Evolutionary conservation across 1,140 invertebrate species (phyloP), one percentile per base, ranked within the genome.

Genomic region (Cydia fagiglandana): DNA sequence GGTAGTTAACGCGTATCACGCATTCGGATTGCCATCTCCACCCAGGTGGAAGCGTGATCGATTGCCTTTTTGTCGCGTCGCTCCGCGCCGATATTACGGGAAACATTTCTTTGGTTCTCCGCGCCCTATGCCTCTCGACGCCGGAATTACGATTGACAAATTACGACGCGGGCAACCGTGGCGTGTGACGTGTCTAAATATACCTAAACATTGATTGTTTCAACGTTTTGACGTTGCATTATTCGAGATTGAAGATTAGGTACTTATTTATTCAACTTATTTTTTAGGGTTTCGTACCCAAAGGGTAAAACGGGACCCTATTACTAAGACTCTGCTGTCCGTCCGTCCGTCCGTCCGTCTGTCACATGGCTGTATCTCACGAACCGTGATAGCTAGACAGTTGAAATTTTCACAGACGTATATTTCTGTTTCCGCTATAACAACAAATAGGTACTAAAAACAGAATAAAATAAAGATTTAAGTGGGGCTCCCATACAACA

Each of bases 1-100:
- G 74, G 78, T 83, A 84, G 80, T 83, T 84, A 84, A 84, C 79
- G 81, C 83, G 79, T 84, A 81, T 81, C 81, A 83, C 80, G 83
- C 80, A 81, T 83, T 83, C 70, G 81, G 80, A 81, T 84, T 81
- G 79, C 79, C 78, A 75, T 74, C 79, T 81, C 79, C 80, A 77
- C 64, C 79, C 83, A 84, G 83, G 83, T 84, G 81, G 80, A 81
- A 79, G 78, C 73, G 79, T 83, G 83, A 84, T 84, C 81, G 83
- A 84, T 84, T 83, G 81, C 79, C 80, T 77, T 80, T 83, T 83
- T 83, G 81, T 83, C 83, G 77, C 80, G 66, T 38, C 74, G 77
- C 76, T 76, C 50, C 78, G 73, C 50, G 73, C 75, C 77, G 77
- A 81, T 81, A 83, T 81, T 83, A 77, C 74, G 64, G 80, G 79